Conservation (phyloP, 1,140 invertebrate species). For the Diachasma alloeum region DNA sequence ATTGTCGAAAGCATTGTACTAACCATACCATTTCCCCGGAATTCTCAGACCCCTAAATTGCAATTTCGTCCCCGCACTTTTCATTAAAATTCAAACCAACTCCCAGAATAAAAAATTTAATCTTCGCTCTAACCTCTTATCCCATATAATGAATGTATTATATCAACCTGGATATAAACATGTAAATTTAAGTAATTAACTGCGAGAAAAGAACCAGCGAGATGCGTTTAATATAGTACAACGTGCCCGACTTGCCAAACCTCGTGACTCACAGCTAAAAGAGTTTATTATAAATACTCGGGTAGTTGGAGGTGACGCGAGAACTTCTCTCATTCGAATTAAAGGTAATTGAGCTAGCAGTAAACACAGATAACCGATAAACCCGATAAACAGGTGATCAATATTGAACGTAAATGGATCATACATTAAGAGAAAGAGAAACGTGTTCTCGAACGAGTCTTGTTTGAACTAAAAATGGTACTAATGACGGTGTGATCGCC, state of each 20-base stretch:
- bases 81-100: conserved; percentile 29
- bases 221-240: conserved; percentile 47
- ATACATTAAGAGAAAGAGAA: neutral
- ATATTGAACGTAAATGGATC: neutral
- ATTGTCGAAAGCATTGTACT: neutral
- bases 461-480: no score
- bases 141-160: conserved; percentile 43
- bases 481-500: no score
- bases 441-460: no score
- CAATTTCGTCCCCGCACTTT: neutral
- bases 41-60: neutral
- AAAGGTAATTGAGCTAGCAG: conserved; percentile 41
- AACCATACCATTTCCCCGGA: conserved; percentile 48
- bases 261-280: conserved; percentile 31
- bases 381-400: neutral
- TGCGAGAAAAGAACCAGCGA: conserved; percentile 15
- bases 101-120: conserved; percentile 35
- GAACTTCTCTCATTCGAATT: conserved; percentile 65
- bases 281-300: neutral
- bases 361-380: conserved; percentile 5
- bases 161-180: conserved; percentile 40
- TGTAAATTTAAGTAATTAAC: conserved; percentile 11
- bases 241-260: conserved; percentile 64
- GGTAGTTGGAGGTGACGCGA: conserved; percentile 36
- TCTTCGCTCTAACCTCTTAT: conserved; percentile 2